These are phyloP conservation scores for Chunga burmeisteri DNA, from an alignment of 2,113 vertebrate genomes.

Conservation along the genomic window DNA sequence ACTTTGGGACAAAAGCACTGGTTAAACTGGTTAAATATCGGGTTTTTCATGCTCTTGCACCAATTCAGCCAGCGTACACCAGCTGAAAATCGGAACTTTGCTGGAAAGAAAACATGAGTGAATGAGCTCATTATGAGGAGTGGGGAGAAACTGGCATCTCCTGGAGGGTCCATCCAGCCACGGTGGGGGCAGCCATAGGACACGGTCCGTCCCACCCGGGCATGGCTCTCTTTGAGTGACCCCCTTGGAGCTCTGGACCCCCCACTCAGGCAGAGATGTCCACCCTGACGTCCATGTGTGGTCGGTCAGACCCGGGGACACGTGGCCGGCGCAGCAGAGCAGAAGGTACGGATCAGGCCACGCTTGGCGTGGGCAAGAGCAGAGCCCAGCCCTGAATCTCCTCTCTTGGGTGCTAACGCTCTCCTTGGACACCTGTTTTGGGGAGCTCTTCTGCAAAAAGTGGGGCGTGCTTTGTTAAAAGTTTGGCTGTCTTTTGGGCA, in stretches of 20 bases:
- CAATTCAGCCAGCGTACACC: not conserved
- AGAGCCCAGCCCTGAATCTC: not conserved
- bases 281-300: too few relatives aligned
- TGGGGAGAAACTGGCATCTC: not conserved
- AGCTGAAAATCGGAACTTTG: not conserved
- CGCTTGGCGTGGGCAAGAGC: not conserved
- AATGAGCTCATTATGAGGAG: not conserved
- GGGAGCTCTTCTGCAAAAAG: not conserved
- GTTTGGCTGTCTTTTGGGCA: not conserved
- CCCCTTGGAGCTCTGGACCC: not conserved
- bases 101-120: not conserved
- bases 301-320: accelerated
- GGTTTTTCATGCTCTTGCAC: not conserved
- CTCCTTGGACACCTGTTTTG: not conserved
- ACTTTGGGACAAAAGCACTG: not conserved
- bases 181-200: not conserved
- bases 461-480: not conserved
- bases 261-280: not conserved
- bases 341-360: not conserved
- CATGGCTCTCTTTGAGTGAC: not conserved
- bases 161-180: not conserved
- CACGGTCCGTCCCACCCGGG: accelerated
- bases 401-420: not conserved
- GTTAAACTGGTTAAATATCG: not conserved
- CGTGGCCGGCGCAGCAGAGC: accelerated